A percentile compares a stretch with the other conserved stretches of the same genome.
These are phyloP conservation scores for Hipparchia semele DNA, from an alignment of 2,888 invertebrate species.

Conservation along the genomic window DNA sequence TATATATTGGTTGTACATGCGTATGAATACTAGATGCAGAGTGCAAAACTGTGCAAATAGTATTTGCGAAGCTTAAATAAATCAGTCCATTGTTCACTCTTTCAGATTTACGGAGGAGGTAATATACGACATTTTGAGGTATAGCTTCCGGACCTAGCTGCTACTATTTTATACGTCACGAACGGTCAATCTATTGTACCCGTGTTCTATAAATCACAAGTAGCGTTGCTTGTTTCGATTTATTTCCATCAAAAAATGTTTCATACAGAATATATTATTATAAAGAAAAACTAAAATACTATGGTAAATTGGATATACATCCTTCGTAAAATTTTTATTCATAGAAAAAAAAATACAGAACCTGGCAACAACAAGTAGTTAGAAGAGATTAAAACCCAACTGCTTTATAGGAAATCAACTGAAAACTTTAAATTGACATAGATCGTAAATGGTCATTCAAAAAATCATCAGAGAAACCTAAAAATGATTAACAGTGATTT, in stretches of 20 bases:
- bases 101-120: slow-evolving; percentile 31
- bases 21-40: slow-evolving; percentile 53
- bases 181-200: slow-evolving; percentile 5
- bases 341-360: too few species aligned
- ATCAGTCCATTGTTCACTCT: slow-evolving; percentile 47
- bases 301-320: too few species aligned
- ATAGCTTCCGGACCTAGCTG: slow-evolving; percentile 2
- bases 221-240: not conserved
- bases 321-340: too few species aligned
- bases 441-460: too few species aligned
- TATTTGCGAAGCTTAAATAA: slow-evolving; percentile 55
- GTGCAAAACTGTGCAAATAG: slow-evolving; percentile 49
- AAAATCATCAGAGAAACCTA: too few species aligned
- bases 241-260: slow-evolving; percentile 1
- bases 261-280: too few species aligned
- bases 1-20: slow-evolving; percentile 40
- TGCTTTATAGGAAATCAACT: too few species aligned
- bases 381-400: too few species aligned
- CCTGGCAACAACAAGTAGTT: too few species aligned
- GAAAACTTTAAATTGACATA: too few species aligned
- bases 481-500: too few species aligned
- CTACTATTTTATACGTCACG: slow-evolving; percentile 7
- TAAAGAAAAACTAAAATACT: not conserved
- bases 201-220: slow-evolving; percentile 11
- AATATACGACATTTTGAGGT: slow-evolving; percentile 15